Conservation (phyloP, 2,888 invertebrate species). For the Timandra comae region DNA sequence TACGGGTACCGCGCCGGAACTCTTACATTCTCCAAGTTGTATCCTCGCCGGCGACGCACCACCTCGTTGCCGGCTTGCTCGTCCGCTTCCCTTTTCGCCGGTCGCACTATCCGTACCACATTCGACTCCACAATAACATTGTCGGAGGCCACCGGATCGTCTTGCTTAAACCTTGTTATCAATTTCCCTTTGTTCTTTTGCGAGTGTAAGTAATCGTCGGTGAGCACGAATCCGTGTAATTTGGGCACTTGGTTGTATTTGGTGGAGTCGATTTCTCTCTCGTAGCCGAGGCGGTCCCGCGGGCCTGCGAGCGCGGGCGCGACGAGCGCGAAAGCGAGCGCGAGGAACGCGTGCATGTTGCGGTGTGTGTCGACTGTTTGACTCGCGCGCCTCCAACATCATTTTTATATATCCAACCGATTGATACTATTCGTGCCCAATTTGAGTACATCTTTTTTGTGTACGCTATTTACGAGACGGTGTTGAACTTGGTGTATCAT, state of each 20-base stretch:
- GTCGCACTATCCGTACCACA: conserved; percentile 53
- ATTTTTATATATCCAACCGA: conserved; percentile 69
- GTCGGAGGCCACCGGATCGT: conserved; percentile 57
- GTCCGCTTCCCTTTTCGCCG: conserved; percentile 37
- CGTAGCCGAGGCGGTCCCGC: conserved; percentile 58
- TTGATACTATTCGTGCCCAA: conserved; percentile 70
- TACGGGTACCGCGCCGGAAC: conserved; percentile 70
- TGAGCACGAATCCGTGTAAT: conserved; percentile 51
- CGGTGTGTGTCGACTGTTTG: conserved; percentile 64
- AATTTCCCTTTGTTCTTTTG: conserved; percentile 62
- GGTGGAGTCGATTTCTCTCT: conserved; percentile 59
- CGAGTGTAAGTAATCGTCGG: conserved; percentile 43
- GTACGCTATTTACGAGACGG: conserved; percentile 37
- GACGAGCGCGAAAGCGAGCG: conserved; percentile 49
- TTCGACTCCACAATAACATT: conserved; percentile 67
- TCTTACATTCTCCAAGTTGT: conserved; percentile 69
- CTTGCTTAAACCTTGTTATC: conserved; percentile 53
- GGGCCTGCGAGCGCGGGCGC: conserved; percentile 35
- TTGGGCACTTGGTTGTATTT: conserved; percentile 56
- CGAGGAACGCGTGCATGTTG: conserved; percentile 70
- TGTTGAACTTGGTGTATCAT: conserved; percentile 60
- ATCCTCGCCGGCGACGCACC: conserved; percentile 60
- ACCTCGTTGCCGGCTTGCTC: conserved; percentile 39
- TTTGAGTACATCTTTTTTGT: conserved; percentile 61
- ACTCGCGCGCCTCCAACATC: conserved; percentile 65